These are phyloP conservation scores for Ceuthmochares aereus DNA, from an alignment of 2,113 vertebrate species.

Conservation along the genomic window DNA sequence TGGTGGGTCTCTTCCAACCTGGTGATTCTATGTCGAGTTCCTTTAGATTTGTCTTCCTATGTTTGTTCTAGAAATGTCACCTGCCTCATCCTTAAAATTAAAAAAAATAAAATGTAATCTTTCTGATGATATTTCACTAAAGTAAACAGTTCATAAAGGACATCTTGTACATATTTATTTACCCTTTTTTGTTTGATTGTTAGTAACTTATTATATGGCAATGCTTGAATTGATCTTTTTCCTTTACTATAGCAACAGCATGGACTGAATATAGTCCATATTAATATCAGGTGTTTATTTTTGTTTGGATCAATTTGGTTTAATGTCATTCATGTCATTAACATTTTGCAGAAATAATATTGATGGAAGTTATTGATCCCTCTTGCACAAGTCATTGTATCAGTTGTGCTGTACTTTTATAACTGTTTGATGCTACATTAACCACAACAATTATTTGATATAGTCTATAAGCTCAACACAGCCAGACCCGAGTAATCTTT, in stretches of 20 bases:
- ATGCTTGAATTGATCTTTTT: slow-evolving; percentile 24
- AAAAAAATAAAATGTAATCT: background rate
- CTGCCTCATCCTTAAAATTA: background rate
- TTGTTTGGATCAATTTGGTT: slow-evolving; percentile 82
- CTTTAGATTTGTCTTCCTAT: background rate
- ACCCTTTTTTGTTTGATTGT: background rate
- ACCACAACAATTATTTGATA: background rate
- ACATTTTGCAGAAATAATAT: slow-evolving; percentile 81
- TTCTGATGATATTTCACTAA: background rate
- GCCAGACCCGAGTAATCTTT: background rate
- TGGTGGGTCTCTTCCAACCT: too few species aligned
- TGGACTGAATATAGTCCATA: slow-evolving; percentile 8
- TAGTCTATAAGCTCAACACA: background rate
- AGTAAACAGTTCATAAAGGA: background rate
- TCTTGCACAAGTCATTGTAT: slow-evolving; percentile 65
- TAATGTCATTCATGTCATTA: slow-evolving; percentile 86
- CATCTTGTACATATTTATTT: background rate
- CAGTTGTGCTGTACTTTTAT: slow-evolving; percentile 5
- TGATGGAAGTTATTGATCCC: slow-evolving; percentile 81
- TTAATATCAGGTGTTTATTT: slow-evolving; percentile 73
- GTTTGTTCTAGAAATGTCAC: background rate
- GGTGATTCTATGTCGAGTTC: background rate
- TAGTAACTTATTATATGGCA: slow-evolving; percentile 26
- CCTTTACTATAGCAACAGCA: slow-evolving; percentile 6
- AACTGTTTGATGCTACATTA: background rate